phyloP scores from a whole-genome alignment of 2,113 vertebrate species.

The Lynx canadensis region DNA sequence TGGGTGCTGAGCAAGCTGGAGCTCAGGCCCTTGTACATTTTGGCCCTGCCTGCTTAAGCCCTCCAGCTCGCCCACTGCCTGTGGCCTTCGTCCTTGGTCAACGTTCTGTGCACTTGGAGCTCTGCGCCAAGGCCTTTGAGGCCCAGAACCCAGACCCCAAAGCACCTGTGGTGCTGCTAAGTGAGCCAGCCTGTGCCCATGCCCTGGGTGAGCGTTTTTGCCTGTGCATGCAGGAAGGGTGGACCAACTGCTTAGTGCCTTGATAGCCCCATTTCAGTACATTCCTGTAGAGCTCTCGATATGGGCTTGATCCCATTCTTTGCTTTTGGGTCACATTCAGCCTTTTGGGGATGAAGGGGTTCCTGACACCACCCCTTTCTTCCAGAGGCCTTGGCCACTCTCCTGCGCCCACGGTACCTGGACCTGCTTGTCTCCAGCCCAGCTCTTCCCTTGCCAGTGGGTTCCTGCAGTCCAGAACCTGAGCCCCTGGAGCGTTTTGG shows the following conservation, averaged over 20 bases:
- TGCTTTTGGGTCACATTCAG: background rate
- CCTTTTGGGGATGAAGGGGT: background rate
- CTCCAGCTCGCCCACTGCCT: constrained; percentile 89
- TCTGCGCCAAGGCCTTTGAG: constrained; percentile 87
- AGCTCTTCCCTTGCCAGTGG: constrained; percentile 89
- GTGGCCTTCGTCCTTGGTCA: constrained; percentile 92
- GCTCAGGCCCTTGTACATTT: constrained; percentile 94
- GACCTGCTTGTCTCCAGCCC: constrained; percentile 87
- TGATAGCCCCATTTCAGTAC: background rate
- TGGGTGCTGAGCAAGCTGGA: constrained; percentile 92
- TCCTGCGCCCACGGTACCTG: constrained; percentile 84
- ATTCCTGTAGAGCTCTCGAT: background rate
- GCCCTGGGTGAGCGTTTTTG: constrained; percentile 83
- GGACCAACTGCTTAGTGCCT: background rate
- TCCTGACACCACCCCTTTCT: constrained; percentile 66
- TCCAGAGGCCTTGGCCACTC: constrained; percentile 75
- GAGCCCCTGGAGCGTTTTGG: constrained; percentile 84
- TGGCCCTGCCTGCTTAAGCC: constrained; percentile 92
- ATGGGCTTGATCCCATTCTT: background rate
- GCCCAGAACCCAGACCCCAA: constrained; percentile 87
- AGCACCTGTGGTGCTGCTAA: constrained; percentile 88
- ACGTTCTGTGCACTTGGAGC: constrained; percentile 84
- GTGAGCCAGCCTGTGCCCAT: constrained; percentile 89
- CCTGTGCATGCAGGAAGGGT: background rate
- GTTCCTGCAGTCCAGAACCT: constrained; percentile 86